These are phyloP conservation scores for Seison nebaliae DNA, from an alignment of 1,140 invertebrate genomes.

Conservation along the genomic window DNA sequence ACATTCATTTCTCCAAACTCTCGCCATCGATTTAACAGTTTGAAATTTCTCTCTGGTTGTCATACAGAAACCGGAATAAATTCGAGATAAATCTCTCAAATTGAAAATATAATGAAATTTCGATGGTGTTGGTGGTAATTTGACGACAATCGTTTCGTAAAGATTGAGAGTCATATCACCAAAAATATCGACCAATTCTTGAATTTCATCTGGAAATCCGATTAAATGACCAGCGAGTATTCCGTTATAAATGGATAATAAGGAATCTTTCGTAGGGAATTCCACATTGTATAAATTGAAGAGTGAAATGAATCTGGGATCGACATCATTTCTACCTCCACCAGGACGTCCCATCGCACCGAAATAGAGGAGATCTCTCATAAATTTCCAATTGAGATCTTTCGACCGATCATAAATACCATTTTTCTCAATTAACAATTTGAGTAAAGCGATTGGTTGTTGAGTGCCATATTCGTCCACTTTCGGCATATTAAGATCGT, in stretches of 20 bases:
- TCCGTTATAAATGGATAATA: constrained; percentile 35
- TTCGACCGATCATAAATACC: constrained; percentile 64
- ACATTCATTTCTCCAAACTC: constrained; percentile 67
- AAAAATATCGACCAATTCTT: constrained; percentile 36
- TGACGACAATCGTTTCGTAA: constrained; percentile 45
- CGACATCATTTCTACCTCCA: constrained; percentile 57
- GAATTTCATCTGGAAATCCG: constrained; percentile 40
- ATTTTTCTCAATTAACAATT: constrained; percentile 51
- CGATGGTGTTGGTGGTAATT: constrained; percentile 58
- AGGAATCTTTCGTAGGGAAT: constrained; percentile 40
- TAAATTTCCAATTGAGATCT: constrained; percentile 57
- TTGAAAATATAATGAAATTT: constrained; percentile 85
- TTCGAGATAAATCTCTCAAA: constrained; percentile 54
- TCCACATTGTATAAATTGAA: constrained; percentile 58
- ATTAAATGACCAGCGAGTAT: constrained; percentile 48
- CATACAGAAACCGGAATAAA: constrained; percentile 47
- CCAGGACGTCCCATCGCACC: constrained; percentile 41
- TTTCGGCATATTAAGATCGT: constrained; percentile 75
- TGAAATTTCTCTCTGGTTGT: constrained; percentile 39
- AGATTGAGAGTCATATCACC: constrained; percentile 48
- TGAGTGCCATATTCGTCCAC: constrained; percentile 58
- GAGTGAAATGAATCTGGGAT: constrained; percentile 59
- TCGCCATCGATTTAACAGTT: constrained; percentile 41
- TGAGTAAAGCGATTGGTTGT: constrained; percentile 62
- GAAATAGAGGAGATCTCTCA: constrained; percentile 43